These are phyloP conservation scores for Antitype chi DNA, from an alignment of 2,888 invertebrate species.

Conservation along the genomic window DNA sequence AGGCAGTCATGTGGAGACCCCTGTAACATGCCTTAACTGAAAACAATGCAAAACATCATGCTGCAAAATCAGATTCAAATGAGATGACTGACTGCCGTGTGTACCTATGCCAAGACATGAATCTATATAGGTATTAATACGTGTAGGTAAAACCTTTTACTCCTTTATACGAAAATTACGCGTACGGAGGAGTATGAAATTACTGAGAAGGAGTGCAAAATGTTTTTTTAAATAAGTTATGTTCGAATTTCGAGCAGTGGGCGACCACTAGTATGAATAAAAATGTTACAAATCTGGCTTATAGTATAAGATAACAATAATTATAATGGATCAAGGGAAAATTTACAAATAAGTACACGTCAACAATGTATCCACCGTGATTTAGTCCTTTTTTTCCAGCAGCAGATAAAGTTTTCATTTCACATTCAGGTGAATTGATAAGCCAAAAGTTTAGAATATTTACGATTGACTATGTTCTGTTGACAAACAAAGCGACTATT, in stretches of 20 bases:
- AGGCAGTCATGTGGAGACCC: too few species aligned
- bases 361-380: neutral
- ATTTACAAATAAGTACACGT: neutral
- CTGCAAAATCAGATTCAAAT: constrained; percentile 5
- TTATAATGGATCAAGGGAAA: neutral
- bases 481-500: constrained; percentile 4
- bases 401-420: neutral
- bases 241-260: too few species aligned
- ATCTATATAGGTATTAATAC: too few species aligned
- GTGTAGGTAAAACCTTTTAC: too few species aligned
- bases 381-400: neutral
- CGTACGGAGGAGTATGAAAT: too few species aligned
- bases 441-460: neutral
- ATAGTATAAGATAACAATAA: neutral
- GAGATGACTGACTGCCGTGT: neutral
- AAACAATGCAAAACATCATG: neutral
- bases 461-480: neutral
- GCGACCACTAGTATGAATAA: neutral
- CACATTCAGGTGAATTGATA: neutral
- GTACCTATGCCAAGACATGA: too few species aligned
- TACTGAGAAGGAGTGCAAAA: too few species aligned
- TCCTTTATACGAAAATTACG: too few species aligned
- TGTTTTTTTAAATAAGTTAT: too few species aligned
- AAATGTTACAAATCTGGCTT: neutral
- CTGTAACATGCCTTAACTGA: neutral